Evolutionary conservation across 2,888 invertebrate species (phyloP).

Genomic region (Patella ulyssiponensis): DNA sequence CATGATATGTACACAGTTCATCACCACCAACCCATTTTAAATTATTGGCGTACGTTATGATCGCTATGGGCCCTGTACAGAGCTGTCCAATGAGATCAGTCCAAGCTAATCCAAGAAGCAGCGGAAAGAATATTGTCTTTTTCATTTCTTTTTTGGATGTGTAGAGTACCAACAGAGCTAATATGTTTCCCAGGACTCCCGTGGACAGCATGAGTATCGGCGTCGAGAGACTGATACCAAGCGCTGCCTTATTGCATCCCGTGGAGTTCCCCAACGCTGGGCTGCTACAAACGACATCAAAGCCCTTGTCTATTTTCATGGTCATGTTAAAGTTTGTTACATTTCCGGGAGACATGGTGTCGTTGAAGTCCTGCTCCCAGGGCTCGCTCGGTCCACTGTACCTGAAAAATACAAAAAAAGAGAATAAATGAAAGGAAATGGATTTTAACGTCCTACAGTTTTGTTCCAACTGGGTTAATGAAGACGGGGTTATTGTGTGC

Average conservation of each 20-base stretch:
- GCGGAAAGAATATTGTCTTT: conserved; percentile 67
- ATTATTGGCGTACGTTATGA: conserved; percentile 63
- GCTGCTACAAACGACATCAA: conserved; percentile 39
- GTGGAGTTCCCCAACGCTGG: conserved; percentile 29
- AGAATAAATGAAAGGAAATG: not conserved
- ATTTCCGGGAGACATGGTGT: not conserved
- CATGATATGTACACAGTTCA: conserved; percentile 68
- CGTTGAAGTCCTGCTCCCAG: not conserved
- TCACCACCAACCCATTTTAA: conserved; percentile 67
- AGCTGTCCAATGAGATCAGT: conserved; percentile 71
- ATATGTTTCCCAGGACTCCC: conserved; percentile 68
- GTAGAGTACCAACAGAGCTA: conserved; percentile 68
- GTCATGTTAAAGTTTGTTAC: not conserved
- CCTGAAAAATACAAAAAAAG: not conserved
- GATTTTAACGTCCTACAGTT: not conserved
- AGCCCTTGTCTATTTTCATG: conserved; percentile 28
- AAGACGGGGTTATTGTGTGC: no score
- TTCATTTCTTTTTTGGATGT: conserved; percentile 59
- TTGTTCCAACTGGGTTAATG: no score
- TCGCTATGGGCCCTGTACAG: conserved; percentile 63
- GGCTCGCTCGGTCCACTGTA: not conserved
- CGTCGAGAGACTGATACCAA: conserved; percentile 55
- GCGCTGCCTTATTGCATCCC: conserved; percentile 42
- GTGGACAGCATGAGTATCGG: conserved; percentile 57
- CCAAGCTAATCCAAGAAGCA: conserved; percentile 68